A percentile compares a stretch with the other conserved stretches of the same genome.
Conservation (phyloP, 1,140 invertebrate genomes). For the Atta colombica region DNA sequence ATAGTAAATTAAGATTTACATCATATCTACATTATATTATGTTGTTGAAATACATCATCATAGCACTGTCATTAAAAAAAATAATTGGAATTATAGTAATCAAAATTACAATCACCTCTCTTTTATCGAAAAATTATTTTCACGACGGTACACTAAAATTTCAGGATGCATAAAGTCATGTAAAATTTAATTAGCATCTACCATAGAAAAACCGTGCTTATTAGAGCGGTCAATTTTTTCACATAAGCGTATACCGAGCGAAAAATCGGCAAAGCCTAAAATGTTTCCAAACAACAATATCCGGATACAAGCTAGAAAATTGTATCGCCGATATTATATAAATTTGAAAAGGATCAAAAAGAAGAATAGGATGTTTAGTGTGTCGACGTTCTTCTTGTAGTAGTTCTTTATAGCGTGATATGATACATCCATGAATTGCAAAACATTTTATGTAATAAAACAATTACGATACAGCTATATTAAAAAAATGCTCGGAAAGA, state of each 20-base stretch:
- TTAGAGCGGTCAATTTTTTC: constrained; percentile 62
- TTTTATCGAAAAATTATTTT: neutral
- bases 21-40: neutral
- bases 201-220: constrained; percentile 29
- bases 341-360: constrained; percentile 36
- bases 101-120: constrained; percentile 5
- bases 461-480: constrained; percentile 12
- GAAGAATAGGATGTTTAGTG: constrained; percentile 13
- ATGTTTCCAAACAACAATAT: constrained; percentile 52
- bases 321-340: constrained; percentile 24
- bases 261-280: constrained; percentile 60
- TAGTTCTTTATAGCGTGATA: constrained; percentile 3
- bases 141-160: constrained; percentile 28
- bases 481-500: neutral
- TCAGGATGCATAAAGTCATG: constrained; percentile 39
- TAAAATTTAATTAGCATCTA: constrained; percentile 51
- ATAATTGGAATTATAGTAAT: neutral
- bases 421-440: constrained; percentile 8
- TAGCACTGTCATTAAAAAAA: neutral
- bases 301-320: constrained; percentile 12
- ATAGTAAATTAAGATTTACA: neutral
- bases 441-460: neutral
- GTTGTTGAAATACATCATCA: neutral
- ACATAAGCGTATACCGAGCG: constrained; percentile 52
- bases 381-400: constrained; percentile 4